These are phyloP conservation scores for Trichomalopsis sarcophagae DNA, from an alignment of 1,140 invertebrate genomes.

Conservation along the genomic window DNA sequence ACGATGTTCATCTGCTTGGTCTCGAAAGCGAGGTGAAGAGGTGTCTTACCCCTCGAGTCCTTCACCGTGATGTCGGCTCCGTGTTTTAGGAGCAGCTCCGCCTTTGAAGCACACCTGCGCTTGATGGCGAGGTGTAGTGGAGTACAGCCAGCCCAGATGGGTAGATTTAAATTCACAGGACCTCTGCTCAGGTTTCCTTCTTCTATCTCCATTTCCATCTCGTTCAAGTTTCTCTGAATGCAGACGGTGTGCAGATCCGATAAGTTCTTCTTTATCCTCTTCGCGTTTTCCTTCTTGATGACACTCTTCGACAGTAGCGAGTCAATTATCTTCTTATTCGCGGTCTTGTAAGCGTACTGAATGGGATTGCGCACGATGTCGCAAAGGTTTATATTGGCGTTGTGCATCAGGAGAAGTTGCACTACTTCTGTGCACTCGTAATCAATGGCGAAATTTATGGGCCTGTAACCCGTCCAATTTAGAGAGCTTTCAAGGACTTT, in stretches of 20 bases:
- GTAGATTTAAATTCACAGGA: background rate
- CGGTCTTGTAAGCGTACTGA: slow-evolving; percentile 10
- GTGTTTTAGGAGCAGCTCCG: background rate
- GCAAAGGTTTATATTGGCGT: background rate
- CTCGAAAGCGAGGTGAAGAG: slow-evolving; percentile 14
- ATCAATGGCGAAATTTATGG: slow-evolving; percentile 26
- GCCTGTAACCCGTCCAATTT: background rate
- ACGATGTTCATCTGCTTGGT: slow-evolving; percentile 7
- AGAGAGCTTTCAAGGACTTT: background rate
- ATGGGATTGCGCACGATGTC: background rate
- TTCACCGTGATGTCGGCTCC: background rate
- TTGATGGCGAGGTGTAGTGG: slow-evolving; percentile 16
- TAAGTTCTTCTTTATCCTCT: background rate
- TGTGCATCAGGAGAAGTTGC: background rate
- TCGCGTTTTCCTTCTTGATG: background rate
- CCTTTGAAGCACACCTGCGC: background rate
- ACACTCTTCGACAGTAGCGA: background rate
- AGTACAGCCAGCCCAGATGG: background rate
- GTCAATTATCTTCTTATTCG: slow-evolving; percentile 6
- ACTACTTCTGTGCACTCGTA: slow-evolving; percentile 20
- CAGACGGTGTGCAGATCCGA: background rate
- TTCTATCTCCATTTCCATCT: background rate
- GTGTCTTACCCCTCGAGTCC: background rate
- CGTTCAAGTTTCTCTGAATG: background rate
- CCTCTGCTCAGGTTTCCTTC: background rate